These are phyloP conservation scores for Drosophila novamexicana DNA, from an alignment of 1,140 invertebrate species.

Conservation along the genomic window DNA sequence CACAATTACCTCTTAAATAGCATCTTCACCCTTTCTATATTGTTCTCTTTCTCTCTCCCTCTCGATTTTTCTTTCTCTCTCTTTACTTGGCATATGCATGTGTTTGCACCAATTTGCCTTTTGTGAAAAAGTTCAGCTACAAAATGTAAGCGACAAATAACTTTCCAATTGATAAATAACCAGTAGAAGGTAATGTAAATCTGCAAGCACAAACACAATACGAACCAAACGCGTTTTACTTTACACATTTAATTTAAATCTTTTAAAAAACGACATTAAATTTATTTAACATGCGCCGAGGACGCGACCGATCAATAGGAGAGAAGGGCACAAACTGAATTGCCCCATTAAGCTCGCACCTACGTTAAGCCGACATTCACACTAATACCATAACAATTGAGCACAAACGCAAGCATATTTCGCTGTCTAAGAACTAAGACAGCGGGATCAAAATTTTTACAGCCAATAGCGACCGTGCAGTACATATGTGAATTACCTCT, in stretches of 20 bases:
- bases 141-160: neutral
- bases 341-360: neutral
- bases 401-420: neutral
- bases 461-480: neutral
- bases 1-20: neutral
- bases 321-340: neutral
- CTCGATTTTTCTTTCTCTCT: neutral
- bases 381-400: neutral
- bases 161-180: neutral
- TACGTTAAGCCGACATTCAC: conserved; percentile 1
- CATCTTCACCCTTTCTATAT: neutral
- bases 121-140: neutral
- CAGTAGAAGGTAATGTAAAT: neutral
- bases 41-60: neutral
- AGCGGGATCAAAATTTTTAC: neutral
- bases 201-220: neutral
- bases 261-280: neutral
- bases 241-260: neutral
- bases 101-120: neutral
- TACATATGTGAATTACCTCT: too few relatives aligned
- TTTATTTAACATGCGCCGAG: neutral
- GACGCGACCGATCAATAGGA: conserved; percentile 1
- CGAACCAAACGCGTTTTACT: neutral
- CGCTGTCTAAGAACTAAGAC: neutral
- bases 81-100: neutral